These are phyloP conservation scores for Neopelma chrysocephalum DNA, from an alignment of 2,797 vertebrate species.

Conservation along the genomic window DNA sequence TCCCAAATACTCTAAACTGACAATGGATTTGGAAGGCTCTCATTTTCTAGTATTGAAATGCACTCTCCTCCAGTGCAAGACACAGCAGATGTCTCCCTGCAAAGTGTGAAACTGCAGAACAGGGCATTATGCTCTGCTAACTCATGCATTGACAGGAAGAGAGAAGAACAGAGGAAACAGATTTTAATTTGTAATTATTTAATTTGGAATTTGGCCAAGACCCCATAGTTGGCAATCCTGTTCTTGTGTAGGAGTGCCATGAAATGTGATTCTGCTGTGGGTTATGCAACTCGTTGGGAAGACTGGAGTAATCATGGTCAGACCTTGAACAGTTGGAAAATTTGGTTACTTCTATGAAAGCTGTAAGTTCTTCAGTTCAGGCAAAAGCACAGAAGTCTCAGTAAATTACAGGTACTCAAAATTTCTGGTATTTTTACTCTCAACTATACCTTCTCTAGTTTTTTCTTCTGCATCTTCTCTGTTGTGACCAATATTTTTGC, in stretches of 20 bases:
- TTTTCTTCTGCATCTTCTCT: background rate
- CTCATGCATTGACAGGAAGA: background rate
- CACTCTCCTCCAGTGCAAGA: background rate
- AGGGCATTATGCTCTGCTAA: background rate
- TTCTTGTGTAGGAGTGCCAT: background rate
- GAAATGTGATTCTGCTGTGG: background rate
- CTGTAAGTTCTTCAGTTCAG: background rate
- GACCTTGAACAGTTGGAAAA: background rate
- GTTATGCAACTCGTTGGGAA: background rate
- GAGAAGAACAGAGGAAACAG: conserved; percentile 5
- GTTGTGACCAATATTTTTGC: background rate
- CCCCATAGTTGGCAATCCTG: background rate
- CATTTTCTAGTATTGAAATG: background rate
- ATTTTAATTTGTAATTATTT: conserved; percentile 11
- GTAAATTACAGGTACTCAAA: background rate
- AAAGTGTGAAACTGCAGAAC: background rate
- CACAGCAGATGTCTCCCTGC: background rate
- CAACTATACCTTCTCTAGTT: background rate
- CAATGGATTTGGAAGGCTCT: background rate
- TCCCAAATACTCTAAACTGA: background rate
- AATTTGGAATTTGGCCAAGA: background rate
- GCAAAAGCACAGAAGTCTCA: background rate
- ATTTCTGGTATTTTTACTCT: background rate
- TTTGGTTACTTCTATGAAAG: background rate
- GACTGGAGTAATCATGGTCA: background rate